Evolutionary conservation across 2,797 vertebrate genomes (phyloP).

Genomic region (Enteromius anoplus): DNA sequence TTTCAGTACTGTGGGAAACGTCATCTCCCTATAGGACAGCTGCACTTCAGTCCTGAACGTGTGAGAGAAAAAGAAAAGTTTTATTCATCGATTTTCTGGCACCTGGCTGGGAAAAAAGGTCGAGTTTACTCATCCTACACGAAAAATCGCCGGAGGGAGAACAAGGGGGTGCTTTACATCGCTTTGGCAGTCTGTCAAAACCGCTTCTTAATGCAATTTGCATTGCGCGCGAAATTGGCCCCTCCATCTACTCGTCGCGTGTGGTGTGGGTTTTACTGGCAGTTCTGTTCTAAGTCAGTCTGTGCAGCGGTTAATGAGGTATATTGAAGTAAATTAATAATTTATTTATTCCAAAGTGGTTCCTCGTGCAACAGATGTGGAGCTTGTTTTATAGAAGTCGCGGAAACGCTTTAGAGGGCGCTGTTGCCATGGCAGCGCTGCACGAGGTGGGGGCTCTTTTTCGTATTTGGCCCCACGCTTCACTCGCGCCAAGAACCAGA

Average conservation of each 20-base stretch:
- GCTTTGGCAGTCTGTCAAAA: slow-evolving; percentile 78
- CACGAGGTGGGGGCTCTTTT: slow-evolving; percentile 45
- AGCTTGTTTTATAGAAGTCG: not conserved
- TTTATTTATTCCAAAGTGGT: not conserved
- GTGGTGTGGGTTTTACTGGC: not conserved
- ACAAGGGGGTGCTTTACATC: slow-evolving; percentile 78
- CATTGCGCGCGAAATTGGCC: slow-evolving; percentile 60
- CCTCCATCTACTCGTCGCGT: not conserved
- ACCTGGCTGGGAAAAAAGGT: slow-evolving; percentile 48
- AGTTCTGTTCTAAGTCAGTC: not conserved
- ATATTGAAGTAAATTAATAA: not conserved
- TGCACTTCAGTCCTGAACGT: slow-evolving; percentile 46
- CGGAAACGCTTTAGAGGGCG: slow-evolving; percentile 11
- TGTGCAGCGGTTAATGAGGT: not conserved
- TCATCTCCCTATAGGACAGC: slow-evolving; percentile 54
- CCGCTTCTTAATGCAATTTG: slow-evolving; percentile 74
- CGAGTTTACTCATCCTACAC: slow-evolving; percentile 54
- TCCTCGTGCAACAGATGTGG: slow-evolving; percentile 15
- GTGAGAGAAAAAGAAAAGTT: slow-evolving; percentile 44
- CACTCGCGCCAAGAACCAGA: slow-evolving; percentile 72
- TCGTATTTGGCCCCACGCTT: slow-evolving; percentile 13
- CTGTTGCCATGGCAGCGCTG: slow-evolving; percentile 58
- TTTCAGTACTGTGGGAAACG: slow-evolving; percentile 58
- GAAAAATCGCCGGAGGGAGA: slow-evolving; percentile 56
- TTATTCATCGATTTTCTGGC: slow-evolving; percentile 59